A percentile compares a stretch with the other conserved stretches of the same genome.
Evolutionary conservation across 2,113 vertebrate species (phyloP).

Genomic region (Sminthopsis crassicaudata): DNA sequence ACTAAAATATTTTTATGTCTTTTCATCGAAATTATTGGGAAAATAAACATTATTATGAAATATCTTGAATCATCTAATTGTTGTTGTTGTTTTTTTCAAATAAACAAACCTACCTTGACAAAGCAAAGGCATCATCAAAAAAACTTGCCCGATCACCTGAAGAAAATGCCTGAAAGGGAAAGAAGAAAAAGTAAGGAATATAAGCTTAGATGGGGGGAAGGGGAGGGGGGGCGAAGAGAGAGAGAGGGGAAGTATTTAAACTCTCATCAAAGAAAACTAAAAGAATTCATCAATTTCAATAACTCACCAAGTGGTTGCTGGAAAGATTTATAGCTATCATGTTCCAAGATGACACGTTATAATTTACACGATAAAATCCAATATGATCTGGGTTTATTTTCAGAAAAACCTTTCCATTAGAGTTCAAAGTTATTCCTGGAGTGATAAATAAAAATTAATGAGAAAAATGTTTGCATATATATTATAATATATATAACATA

Average conservation of each 20-base stretch:
- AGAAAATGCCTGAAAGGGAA: slow-evolving; percentile 83
- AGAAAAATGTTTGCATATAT: slow-evolving; percentile 55
- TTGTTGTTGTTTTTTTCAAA: background rate
- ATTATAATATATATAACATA: too few relatives aligned
- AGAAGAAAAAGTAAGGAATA: slow-evolving; percentile 34
- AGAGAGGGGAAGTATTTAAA: background rate
- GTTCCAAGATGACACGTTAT: slow-evolving; percentile 86
- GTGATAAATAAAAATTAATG: slow-evolving; percentile 70
- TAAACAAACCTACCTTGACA: slow-evolving; percentile 88
- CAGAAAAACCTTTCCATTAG: slow-evolving; percentile 74
- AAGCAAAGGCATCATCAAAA: slow-evolving; percentile 94
- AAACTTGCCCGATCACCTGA: slow-evolving; percentile 90
- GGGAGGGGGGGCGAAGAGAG: too few relatives aligned
- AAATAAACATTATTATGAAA: slow-evolving; percentile 7
- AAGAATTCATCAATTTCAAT: background rate
- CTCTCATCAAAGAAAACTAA: slow-evolving; percentile 40
- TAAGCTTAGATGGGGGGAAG: slow-evolving; percentile 34
- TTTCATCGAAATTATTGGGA: background rate
- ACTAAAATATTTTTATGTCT: background rate
- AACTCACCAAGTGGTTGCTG: slow-evolving; percentile 81
- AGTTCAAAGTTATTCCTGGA: slow-evolving; percentile 81
- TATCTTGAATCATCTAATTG: slow-evolving; percentile 22
- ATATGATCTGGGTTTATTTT: slow-evolving; percentile 93
- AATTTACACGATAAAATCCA: slow-evolving; percentile 96
- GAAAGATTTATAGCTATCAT: slow-evolving; percentile 79